phyloP scores from a whole-genome alignment of 2,888 invertebrate genomes.

The Meiosimyza platycephala region DNA sequence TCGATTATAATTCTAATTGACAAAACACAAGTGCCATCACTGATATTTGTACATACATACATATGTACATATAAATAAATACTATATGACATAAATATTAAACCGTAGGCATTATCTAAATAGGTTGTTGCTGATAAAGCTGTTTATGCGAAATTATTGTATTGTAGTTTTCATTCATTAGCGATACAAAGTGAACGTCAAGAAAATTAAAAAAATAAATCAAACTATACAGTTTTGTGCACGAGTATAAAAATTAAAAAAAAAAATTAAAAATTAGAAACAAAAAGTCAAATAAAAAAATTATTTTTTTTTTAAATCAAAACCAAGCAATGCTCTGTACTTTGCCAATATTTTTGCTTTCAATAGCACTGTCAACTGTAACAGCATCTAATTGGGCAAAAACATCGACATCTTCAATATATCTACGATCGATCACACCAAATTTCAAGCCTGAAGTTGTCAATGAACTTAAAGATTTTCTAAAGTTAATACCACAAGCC shows the following conservation, averaged over 20 bases:
- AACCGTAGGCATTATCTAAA: no score
- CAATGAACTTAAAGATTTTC: constrained; percentile 54
- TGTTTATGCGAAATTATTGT: no score
- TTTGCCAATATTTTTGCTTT: neutral
- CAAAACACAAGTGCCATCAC: no score
- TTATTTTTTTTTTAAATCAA: neutral
- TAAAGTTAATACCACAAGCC: constrained; percentile 51
- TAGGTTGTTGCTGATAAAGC: no score
- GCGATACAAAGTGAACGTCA: neutral
- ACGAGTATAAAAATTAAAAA: neutral
- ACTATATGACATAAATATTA: no score
- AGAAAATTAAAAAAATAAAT: neutral
- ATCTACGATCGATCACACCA: neutral
- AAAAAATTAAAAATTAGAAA: neutral
- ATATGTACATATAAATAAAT: no score
- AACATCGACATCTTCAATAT: no score
- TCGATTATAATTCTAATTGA: no score
- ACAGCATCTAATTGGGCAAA: neutral
- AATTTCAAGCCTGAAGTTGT: constrained; percentile 55
- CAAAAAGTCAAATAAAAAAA: neutral
- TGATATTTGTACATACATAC: no score
- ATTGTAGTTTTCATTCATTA: no score
- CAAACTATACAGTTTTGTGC: neutral
- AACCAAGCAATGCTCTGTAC: constrained; percentile 13
- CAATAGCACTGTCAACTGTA: constrained; percentile 4